A percentile compares a stretch with the other conserved stretches of the same genome.
Conservation (phyloP, 2,888 invertebrate genomes). For the Andrena trimmerana region DNA sequence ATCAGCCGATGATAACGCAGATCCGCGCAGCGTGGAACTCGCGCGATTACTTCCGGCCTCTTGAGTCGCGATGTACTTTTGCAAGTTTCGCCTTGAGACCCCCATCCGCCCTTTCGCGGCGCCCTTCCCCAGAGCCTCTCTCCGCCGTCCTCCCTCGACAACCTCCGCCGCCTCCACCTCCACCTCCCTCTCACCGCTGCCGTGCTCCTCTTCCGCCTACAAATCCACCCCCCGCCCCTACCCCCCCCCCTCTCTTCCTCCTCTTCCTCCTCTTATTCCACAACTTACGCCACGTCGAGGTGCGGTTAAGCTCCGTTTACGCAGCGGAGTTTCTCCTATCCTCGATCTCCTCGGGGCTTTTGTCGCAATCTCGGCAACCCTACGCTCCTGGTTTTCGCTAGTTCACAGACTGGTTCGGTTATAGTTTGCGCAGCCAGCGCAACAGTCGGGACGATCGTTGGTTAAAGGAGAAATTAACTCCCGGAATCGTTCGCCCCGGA, state of each 20-base stretch:
- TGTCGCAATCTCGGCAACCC: constrained; percentile 62
- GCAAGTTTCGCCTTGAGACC: constrained; percentile 80
- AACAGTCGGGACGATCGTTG: constrained; percentile 39
- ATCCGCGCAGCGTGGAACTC: constrained; percentile 75
- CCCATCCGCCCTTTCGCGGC: constrained; percentile 46
- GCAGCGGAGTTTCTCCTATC: constrained; percentile 78
- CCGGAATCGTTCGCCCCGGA: constrained; percentile 37
- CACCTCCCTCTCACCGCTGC: not conserved
- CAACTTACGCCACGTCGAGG: constrained; percentile 51
- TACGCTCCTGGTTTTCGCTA: constrained; percentile 60
- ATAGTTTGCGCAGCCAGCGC: constrained; percentile 39
- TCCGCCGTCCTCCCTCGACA: constrained; percentile 20
- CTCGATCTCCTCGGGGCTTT: constrained; percentile 68
- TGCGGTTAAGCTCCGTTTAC: constrained; percentile 81
- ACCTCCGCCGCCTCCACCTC: not conserved
- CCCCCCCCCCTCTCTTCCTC: constrained; percentile 7
- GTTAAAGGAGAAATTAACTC: constrained; percentile 48
- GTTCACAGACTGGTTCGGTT: constrained; percentile 60
- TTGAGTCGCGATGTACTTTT: constrained; percentile 84
- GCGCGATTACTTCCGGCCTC: constrained; percentile 84
- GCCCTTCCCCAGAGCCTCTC: constrained; percentile 29
- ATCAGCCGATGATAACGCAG: constrained; percentile 73
- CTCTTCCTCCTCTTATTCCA: constrained; percentile 34
- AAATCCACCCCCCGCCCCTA: not conserved
- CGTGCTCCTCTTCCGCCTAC: not conserved